Conservation (phyloP, 1,140 invertebrate genomes). For the Atta colombica region DNA sequence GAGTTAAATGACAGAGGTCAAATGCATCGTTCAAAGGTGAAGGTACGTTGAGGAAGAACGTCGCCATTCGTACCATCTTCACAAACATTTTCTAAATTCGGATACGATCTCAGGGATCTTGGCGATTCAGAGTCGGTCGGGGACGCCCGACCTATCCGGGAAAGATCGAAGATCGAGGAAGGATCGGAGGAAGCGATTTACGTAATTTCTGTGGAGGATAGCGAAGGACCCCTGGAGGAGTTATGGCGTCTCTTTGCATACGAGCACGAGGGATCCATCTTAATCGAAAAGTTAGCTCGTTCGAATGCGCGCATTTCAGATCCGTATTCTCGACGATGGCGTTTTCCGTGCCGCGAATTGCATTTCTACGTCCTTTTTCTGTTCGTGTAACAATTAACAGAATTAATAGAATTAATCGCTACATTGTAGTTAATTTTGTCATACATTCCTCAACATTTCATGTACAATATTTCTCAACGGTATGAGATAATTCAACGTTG, state of each 20-base stretch:
- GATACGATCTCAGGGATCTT: conserved; percentile 71
- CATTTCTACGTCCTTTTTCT: conserved; percentile 45
- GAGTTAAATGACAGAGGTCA: not conserved
- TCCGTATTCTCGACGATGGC: not conserved
- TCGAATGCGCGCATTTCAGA: conserved; percentile 47
- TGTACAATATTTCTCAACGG: not conserved
- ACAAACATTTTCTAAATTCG: conserved; percentile 54
- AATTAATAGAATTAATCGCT: conserved; percentile 8
- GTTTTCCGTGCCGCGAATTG: conserved; percentile 35
- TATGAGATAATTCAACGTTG: not conserved
- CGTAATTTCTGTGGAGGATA: conserved; percentile 71
- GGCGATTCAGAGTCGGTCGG: conserved; percentile 17
- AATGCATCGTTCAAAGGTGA: not conserved
- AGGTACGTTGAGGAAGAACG: not conserved
- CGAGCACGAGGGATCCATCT: conserved; percentile 74
- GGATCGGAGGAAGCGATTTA: conserved; percentile 64
- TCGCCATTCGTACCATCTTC: conserved; percentile 32
- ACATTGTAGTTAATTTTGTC: conserved; percentile 30
- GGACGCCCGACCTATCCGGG: conserved; percentile 47
- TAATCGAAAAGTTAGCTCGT: conserved; percentile 59
- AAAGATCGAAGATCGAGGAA: conserved; percentile 59
- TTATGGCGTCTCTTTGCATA: conserved; percentile 70
- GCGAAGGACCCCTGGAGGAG: conserved; percentile 37
- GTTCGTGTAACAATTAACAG: not conserved
- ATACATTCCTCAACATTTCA: not conserved